A percentile compares a stretch with the other conserved stretches of the same genome.
phyloP scores from a whole-genome alignment of 2,113 vertebrate species.

The Hemicordylus capensis region DNA sequence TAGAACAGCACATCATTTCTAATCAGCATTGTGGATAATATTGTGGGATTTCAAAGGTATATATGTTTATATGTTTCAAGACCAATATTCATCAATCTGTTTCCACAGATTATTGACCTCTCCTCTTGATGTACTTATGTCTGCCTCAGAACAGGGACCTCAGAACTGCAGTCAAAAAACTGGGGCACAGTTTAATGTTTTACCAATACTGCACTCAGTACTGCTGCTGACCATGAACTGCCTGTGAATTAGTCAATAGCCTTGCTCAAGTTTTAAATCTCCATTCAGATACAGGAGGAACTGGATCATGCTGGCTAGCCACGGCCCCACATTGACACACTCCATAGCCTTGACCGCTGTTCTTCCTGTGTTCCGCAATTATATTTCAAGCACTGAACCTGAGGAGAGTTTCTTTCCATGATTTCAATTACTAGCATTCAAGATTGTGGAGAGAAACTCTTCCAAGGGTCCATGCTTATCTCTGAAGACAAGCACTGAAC shows the following conservation, averaged over 20 bases:
- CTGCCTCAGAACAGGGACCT: slow-evolving; percentile 5
- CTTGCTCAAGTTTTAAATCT: too few species aligned
- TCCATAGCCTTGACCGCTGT: too few species aligned
- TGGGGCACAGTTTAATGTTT: background rate
- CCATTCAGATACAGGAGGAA: too few species aligned
- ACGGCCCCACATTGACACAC: too few species aligned
- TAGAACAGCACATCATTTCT: background rate
- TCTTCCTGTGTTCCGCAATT: too few species aligned
- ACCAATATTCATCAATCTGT: background rate
- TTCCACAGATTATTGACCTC: background rate
- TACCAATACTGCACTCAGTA: background rate
- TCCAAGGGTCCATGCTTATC: too few species aligned
- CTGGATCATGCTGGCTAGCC: too few species aligned
- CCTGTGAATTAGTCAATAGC: background rate
- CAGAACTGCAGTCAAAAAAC: background rate
- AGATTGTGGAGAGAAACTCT: too few species aligned
- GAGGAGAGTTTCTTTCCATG: too few species aligned
- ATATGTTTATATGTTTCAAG: background rate
- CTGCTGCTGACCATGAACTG: background rate
- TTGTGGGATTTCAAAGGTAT: background rate
- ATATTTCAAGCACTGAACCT: too few species aligned
- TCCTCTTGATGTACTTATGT: background rate
- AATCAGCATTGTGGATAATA: background rate
- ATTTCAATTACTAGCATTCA: too few species aligned
- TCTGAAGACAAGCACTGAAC: too few species aligned